A percentile compares a stretch with the other conserved stretches of the same genome.
Evolutionary conservation across 2,888 invertebrate species (phyloP).

Genomic region (Colletes collaris): DNA sequence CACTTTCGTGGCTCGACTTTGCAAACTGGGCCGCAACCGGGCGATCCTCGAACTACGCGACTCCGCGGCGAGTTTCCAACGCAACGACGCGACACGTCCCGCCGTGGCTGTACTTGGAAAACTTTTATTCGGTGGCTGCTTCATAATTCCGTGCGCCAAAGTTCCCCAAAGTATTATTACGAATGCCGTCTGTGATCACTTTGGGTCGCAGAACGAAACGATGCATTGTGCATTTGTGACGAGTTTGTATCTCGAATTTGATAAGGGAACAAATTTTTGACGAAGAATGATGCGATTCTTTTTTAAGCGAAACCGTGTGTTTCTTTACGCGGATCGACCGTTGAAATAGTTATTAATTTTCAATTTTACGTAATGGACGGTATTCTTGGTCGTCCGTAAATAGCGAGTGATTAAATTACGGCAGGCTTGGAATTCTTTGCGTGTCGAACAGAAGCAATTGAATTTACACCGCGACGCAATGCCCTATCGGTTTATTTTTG

Average conservation of each 20-base stretch:
- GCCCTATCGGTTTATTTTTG: conserved; percentile 43
- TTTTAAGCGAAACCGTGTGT: too few species aligned
- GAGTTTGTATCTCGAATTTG: too few species aligned
- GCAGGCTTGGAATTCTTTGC: neutral
- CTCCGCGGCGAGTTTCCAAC: conserved; percentile 49
- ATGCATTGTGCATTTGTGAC: too few species aligned
- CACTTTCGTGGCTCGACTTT: conserved; percentile 64
- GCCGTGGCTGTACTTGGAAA: neutral
- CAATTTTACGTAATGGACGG: too few species aligned
- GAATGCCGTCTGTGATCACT: too few species aligned
- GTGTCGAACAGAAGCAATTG: conserved; percentile 27
- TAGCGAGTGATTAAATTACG: neutral
- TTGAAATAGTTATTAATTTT: too few species aligned
- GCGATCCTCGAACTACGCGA: conserved; percentile 22
- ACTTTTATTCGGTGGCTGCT: neutral
- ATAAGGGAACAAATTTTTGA: too few species aligned
- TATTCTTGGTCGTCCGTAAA: neutral
- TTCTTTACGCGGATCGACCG: too few species aligned
- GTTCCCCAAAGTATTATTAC: too few species aligned
- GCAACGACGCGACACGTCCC: neutral
- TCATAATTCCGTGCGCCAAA: neutral
- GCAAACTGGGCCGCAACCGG: conserved; percentile 54
- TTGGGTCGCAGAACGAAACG: too few species aligned
- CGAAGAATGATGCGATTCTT: too few species aligned
- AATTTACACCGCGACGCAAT: conserved; percentile 27